Base-by-base conservation (phyloP, 2,797 vertebrate genomes). In the Alectoris magna region DNA sequence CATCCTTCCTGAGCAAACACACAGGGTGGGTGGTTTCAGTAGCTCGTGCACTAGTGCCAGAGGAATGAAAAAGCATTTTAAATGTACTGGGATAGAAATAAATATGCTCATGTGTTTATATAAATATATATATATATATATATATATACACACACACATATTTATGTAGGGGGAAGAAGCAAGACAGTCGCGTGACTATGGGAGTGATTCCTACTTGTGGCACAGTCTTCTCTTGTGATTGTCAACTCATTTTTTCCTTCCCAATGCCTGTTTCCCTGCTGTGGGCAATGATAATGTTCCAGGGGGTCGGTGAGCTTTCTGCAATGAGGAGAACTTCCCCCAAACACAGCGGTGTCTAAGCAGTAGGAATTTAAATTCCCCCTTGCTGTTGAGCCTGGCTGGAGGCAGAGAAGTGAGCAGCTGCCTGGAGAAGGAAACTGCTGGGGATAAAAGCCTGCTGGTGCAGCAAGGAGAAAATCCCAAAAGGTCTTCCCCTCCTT, bases 371-470 rank as follows among this genome's bases (percentile, higher is more conserved):
- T 80, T 46, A 23, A 87, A 83, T 74, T 77, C 44, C 60, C 24
- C 36, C 2, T 1, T 24, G 4, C 41, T 49, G 24, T 77, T 0
- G 0, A 88, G 66, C 27, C 75, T 91, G 84, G 58, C 59, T 49
- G 44, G 49, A 68, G 38, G 53, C 81, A 79, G 59, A 81, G 4
- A 58, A 64, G 81, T 15, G 14, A 24, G 29, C 1, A 12, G 66
- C 12, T 85, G 66, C 36, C 55, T 81, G 88, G 26, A 88, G 86
- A 69, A 91, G 43, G 62, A 94, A 85, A n/a, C 36, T 87, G 63
- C 63, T 58, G 59, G 43, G 56, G 34, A 10, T 24, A 87, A 91
- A 79, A 76, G 7, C 36, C n/a, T 83, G 55, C 16, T 74, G 14
- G 21, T 78, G 38, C 58, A 86, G 38, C 53, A 78, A 66, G 17